A percentile compares a stretch with the other conserved stretches of the same genome.
These are phyloP conservation scores for Myrmecophaga tridactyla DNA, from an alignment of 2,113 vertebrate species.

Conservation along the genomic window DNA sequence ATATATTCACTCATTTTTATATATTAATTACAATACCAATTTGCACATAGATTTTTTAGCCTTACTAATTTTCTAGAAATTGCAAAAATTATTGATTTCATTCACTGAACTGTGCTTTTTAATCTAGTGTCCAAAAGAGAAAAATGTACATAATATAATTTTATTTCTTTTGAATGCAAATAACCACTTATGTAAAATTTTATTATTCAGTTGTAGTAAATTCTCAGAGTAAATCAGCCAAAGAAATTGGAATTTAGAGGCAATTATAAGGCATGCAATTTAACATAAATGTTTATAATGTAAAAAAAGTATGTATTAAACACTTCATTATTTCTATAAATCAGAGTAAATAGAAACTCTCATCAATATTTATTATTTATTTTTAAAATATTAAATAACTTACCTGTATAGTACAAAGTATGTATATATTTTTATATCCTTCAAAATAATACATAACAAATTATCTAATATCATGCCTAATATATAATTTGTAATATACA, in stretches of 20 bases:
- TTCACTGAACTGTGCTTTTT: neutral
- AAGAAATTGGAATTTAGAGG: slow-evolving; percentile 48
- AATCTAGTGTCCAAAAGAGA: neutral
- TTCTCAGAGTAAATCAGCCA: neutral
- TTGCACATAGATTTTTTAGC: neutral
- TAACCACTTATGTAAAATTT: slow-evolving; percentile 23
- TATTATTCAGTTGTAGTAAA: slow-evolving; percentile 26
- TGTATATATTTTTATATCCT: neutral
- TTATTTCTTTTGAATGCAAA: slow-evolving; percentile 52
- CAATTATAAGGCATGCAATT: neutral
- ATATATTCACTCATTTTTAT: slow-evolving; percentile 13
- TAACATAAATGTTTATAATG: neutral
- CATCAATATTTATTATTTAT: neutral
- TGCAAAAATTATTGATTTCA: slow-evolving; percentile 25
- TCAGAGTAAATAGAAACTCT: neutral
- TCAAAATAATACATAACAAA: neutral
- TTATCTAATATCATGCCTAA: neutral
- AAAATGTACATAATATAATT: slow-evolving; percentile 38
- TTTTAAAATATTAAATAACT: neutral
- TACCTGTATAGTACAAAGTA: neutral
- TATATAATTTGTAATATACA: neutral
- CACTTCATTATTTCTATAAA: neutral
- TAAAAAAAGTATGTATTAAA: neutral
- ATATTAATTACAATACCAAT: neutral
- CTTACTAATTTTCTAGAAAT: slow-evolving; percentile 45